Base-by-base conservation (phyloP, 2,888 invertebrate species). In the Callosobruchus maculatus region DNA sequence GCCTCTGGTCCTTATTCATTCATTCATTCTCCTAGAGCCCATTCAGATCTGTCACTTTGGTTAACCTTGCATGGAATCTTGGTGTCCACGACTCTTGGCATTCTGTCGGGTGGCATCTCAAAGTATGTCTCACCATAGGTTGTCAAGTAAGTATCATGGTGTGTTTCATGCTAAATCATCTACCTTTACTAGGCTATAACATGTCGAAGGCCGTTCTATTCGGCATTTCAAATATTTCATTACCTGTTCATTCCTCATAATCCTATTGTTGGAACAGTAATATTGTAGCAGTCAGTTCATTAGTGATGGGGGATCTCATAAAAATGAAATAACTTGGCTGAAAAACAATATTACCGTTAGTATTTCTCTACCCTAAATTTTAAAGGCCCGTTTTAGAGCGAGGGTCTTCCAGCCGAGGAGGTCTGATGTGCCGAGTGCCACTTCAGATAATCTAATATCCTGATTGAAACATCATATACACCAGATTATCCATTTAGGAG, bases 381-480 rank as follows among this genome's bases (percentile, higher is more conserved):
- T 77, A 74, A 76, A 77, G 67, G 74, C 75, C 74, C 73, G 70
- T 31, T 49, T 49, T 18, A 31, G 67, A 74, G 74, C 75, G 75
- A 78, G 75, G 76, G 75, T 76, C 74, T 76, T 74, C 70, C 49
- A 21, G 67, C 74, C 70, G 72, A 70, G 73, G 75, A 74, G 73
- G 71, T 30, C 30, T 30, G 30, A 30, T 3, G 70, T 68, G 73
- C 21, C 68, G 72, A 78, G 78, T 75, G 79, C 75, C 76, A 75
- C 80, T 80, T 78, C 77, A 78, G 72, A 79, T 80, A 78, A 80
- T 79, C 78, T 79, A 80, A 79, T 80, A 79, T 78, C 79, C 78
- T 79, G 75, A 77, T 77, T 77, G 75, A 71, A 76, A 75, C 78
- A 75, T 78, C 77, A 75, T 77, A 74, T 78, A 73, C 76, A 67